Conservation (phyloP, 2,888 invertebrate species). For the Mythimna pallens region DNA sequence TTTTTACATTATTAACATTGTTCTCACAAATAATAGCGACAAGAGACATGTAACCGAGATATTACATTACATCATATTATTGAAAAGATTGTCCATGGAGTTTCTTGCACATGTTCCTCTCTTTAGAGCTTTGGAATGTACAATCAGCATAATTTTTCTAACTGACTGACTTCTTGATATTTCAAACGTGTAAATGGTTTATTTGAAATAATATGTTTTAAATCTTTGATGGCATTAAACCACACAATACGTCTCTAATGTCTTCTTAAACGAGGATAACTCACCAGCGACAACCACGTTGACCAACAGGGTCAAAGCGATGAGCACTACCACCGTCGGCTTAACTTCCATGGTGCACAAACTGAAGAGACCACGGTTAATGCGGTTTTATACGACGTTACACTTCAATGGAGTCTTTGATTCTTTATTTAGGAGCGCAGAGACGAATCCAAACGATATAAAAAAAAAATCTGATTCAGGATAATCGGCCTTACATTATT, state of each 20-base stretch:
- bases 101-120: too few relatives aligned
- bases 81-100: too few relatives aligned
- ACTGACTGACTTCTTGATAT: too few relatives aligned
- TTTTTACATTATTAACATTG: too few relatives aligned
- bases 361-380: constrained; percentile 15
- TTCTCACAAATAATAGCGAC: too few relatives aligned
- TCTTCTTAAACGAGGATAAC: constrained; percentile 46
- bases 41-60: too few relatives aligned
- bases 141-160: too few relatives aligned
- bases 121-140: too few relatives aligned
- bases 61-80: too few relatives aligned
- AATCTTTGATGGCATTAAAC: not conserved
- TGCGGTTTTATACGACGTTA: constrained; percentile 77
- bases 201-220: too few relatives aligned
- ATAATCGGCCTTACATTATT: too few relatives aligned
- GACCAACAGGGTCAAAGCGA: constrained; percentile 63
- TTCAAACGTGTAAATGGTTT: too few relatives aligned
- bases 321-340: constrained; percentile 65
- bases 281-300: constrained; percentile 76
- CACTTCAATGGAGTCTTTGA: constrained; percentile 70
- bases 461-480: not conserved
- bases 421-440: constrained; percentile 71
- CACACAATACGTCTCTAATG: not conserved
- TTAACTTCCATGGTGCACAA: constrained; percentile 73
- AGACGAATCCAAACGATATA: constrained; percentile 66